These are phyloP conservation scores for Astropecten irregularis DNA, from an alignment of 53 echinoderm and acorn worm genomes.

Conservation along the genomic window DNA sequence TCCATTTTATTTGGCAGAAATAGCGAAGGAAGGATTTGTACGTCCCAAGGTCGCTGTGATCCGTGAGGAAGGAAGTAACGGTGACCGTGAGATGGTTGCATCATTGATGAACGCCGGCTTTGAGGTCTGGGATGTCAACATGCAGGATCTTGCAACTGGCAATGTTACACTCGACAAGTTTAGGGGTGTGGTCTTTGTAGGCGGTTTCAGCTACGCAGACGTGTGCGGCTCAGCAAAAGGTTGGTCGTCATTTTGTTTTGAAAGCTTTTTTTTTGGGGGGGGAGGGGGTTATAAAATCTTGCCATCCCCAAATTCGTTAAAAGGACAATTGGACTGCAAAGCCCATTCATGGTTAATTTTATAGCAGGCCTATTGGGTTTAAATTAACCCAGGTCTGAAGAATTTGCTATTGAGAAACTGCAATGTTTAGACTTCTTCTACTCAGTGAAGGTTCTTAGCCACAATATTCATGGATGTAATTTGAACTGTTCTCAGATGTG, in stretches of 20 bases:
- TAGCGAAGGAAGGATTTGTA: conserved; percentile 34
- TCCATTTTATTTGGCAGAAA: background rate
- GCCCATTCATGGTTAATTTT: too few species aligned
- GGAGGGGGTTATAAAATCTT: too few species aligned
- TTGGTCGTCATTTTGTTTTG: background rate
- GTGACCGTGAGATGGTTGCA: conserved; percentile 96
- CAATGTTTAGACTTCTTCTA: too few species aligned
- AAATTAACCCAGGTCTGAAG: too few species aligned
- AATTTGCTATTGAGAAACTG: too few species aligned
- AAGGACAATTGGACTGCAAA: too few species aligned
- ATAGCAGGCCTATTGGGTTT: too few species aligned
- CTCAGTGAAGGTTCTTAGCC: too few species aligned
- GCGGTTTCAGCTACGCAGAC: conserved; percentile 98
- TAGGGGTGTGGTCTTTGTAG: conserved; percentile 96
- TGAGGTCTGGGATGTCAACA: conserved; percentile 97
- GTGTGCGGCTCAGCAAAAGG: conserved; percentile 95
- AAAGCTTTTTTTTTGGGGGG: background rate
- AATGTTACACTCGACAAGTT: conserved; percentile 70
- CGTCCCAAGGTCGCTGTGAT: conserved; percentile 91
- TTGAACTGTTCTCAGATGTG: too few species aligned
- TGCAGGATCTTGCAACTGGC: conserved; percentile 89
- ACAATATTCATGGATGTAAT: too few species aligned
- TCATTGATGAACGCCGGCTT: conserved; percentile 88
- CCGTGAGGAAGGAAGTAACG: conserved; percentile 97
- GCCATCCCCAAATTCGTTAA: too few species aligned